Base-by-base conservation (phyloP, 2,797 vertebrate genomes). In the Poeciliopsis paucimaculata region DNA sequence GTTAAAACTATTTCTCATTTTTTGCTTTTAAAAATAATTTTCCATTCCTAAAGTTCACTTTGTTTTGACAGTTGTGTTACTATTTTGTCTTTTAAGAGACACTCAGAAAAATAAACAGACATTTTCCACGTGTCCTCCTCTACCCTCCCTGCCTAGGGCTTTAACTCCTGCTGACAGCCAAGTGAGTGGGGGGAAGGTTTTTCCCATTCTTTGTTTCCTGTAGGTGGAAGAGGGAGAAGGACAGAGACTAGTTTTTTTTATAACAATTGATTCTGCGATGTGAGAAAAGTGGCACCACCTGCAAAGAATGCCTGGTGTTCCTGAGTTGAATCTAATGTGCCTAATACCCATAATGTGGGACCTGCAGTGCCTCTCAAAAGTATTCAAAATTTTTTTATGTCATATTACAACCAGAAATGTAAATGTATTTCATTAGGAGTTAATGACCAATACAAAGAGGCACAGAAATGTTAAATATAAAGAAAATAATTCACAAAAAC, bases 151-250 rank as follows among this genome's bases (percentile, higher is more conserved):
- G 18, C 75, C 75, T 18, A 41, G 28, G 47, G 60, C 45, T 84
- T 13, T 74, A 77, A 80, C 79, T 46, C 20, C 75, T 72, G 77
- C 41, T 82, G 87, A 88, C 84, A 80, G 77, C 36, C 4, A 4
- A 76, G 51, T 36, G 15, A 8, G 31, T 7, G 72, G 73, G 12
- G 5, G 43, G 77, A 76, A 49, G 74, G 28, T 72, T 28, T 45
- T 75, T 28, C 31, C 36, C 5, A 28, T 57, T 46, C 28, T 64
- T 62, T 23, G 39, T 57, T 79, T 57, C 45, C 64, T 79, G 74
- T 36, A 46, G 68, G 46, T 5, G 1, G 26, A 79, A 78, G 66
- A 78, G 20, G 75, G n/a, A 66, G 49, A 70, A 60, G 31, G 36
- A 60, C 6, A 47, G 60, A 15, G 43, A 76, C 13, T 34, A 28